Conservation (phyloP, 2,888 invertebrate genomes). For the Venustoraphidia nigricollis region DNA sequence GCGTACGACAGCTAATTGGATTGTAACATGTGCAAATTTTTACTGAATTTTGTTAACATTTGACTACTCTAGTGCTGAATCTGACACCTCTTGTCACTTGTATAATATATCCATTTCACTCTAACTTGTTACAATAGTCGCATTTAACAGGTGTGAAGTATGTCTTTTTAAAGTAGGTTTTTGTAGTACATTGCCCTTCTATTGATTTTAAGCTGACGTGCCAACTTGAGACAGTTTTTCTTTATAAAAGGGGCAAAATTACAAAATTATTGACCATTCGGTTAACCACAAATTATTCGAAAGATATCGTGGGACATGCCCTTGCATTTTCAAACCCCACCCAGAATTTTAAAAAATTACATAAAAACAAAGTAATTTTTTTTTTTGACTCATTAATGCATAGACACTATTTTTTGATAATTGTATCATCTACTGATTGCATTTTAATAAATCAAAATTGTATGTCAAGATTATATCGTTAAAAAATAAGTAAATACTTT, state of each 20-base stretch:
- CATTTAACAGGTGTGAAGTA: constrained; percentile 5
- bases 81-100: background rate
- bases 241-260: background rate
- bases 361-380: too few relatives aligned
- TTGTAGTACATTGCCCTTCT: constrained; percentile 12
- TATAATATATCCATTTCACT: constrained; percentile 1
- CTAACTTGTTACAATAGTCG: constrained; percentile 1
- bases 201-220: constrained; percentile 14
- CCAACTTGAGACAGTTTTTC: constrained; percentile 3
- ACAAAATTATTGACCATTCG: background rate
- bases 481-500: too few relatives aligned
- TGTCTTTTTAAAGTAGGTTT: background rate
- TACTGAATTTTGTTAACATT: background rate
- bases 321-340: too few relatives aligned
- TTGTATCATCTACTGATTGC: too few relatives aligned
- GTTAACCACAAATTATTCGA: too few relatives aligned
- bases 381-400: too few relatives aligned
- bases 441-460: too few relatives aligned
- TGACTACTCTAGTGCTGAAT: background rate
- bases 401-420: too few relatives aligned
- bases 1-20: background rate
- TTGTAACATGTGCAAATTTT: background rate
- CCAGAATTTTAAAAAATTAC: too few relatives aligned
- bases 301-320: too few relatives aligned
- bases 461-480: too few relatives aligned